Conservation (phyloP, 2,888 invertebrate species). For the Agrotis clavis region DNA sequence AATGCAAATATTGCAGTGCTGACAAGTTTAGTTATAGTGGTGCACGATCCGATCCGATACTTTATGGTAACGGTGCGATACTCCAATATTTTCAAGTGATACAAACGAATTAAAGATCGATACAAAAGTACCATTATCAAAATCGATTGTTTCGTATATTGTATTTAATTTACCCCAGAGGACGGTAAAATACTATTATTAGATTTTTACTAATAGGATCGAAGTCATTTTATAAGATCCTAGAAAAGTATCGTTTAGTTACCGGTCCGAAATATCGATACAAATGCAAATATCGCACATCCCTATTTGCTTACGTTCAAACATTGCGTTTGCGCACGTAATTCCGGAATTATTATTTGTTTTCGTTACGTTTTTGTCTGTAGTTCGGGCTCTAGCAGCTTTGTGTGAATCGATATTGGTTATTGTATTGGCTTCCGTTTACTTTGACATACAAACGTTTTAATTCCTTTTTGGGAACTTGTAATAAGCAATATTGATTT, state of each 20-base stretch:
- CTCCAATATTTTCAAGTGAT: slow-evolving; percentile 1
- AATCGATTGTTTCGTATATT: background rate
- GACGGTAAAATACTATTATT: background rate
- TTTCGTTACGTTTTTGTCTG: slow-evolving; percentile 40
- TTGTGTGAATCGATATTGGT: slow-evolving; percentile 23
- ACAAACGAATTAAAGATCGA: background rate
- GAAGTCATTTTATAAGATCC: background rate
- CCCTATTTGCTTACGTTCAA: slow-evolving; percentile 1
- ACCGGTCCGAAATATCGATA: background rate
- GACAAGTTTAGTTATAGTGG: slow-evolving; percentile 43
- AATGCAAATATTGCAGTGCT: slow-evolving; percentile 56
- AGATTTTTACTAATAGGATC: background rate
- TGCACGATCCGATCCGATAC: background rate
- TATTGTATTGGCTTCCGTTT: slow-evolving; percentile 28
- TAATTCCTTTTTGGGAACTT: background rate
- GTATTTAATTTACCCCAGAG: background rate
- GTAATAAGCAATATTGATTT: background rate
- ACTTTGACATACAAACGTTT: slow-evolving; percentile 28
- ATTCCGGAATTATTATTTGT: slow-evolving; percentile 29
- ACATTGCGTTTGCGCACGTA: slow-evolving; percentile 20
- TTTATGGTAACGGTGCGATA: background rate
- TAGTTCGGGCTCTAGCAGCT: slow-evolving; percentile 21
- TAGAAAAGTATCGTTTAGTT: background rate
- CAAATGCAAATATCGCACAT: background rate
- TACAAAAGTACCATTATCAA: background rate